Evolutionary conservation across 2,797 vertebrate species (phyloP), one percentile per base, ranked within the genome.

Genomic region (Salmo trutta): DNA sequence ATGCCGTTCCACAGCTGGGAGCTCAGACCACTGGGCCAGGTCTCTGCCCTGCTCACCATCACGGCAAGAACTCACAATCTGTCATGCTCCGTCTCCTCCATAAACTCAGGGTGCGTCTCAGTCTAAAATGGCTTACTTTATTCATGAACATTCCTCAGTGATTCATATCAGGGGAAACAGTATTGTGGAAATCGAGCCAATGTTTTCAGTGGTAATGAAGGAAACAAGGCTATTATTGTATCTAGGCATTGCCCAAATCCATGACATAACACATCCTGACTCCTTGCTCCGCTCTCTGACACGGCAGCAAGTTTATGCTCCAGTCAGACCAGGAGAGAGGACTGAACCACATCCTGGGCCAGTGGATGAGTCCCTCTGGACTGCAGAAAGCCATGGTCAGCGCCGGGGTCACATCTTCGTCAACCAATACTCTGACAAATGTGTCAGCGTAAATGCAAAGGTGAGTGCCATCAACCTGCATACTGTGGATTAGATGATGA

Each of bases 1-100:
- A 89, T 98, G 93, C 98, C 97, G 0, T 97, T 96, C 69, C 92
- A 89, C 81, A 93, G 90, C 3, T 99, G 98, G 98, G 95, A 96
- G 82, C 86, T 98, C 7, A 90, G 62, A n/a, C 96, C 97, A 0
- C 78, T 92, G 3, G 93, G 82, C 1, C n/a, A 62, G 5, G 88
- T 97, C 82, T 88, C 93, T 0, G 95, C 90, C 7, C 53, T 94
- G 3, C 82, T 96, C 79, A 92, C 19, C 0, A 41, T 99, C 76
- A 90, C 76, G 95, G 97, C 94, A 90, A 86, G 81, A 52, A 62
- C 56, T n/a, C 56, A 59, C 3, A 62, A 41, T 36, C 33, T 41
- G 41, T 12, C 6, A 12, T 71, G 17, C 47, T 12, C 41, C 19
- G 24, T 21, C 21, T 21, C 59, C 21, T 64, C 10, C 21, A 24